Conservation (phyloP, 2,113 vertebrate species). For the Leiothrix lutea region DNA sequence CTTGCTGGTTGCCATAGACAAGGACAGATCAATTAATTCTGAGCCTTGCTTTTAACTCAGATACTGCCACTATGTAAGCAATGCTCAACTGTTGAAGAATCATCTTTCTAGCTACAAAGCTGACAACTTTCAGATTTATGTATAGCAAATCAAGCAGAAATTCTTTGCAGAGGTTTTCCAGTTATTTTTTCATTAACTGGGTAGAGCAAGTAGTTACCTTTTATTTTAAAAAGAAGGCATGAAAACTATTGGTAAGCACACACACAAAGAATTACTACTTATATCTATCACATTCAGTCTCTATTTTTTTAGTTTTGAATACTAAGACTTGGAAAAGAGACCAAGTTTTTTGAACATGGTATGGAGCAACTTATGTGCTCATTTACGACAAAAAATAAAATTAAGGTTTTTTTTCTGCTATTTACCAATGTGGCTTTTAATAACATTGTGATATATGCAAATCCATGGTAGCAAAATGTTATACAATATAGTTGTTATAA, state of each 20-base stretch:
- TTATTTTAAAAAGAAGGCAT: constrained; percentile 44
- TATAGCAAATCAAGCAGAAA: constrained; percentile 50
- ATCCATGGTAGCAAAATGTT: constrained; percentile 15
- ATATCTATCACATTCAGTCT: constrained; percentile 7
- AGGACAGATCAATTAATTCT: not conserved
- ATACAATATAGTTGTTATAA: not conserved
- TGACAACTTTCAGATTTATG: constrained; percentile 27
- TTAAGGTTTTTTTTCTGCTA: not conserved
- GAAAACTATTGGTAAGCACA: constrained; percentile 22
- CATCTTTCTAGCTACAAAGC: constrained; percentile 16
- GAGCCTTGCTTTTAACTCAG: constrained; percentile 24
- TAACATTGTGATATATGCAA: not conserved
- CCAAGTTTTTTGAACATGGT: not conserved
- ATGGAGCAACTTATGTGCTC: not conserved
- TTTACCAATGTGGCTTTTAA: not conserved
- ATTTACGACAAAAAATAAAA: not conserved
- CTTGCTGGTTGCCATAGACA: constrained; percentile 30
- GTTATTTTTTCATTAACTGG: not conserved
- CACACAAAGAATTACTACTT: constrained; percentile 1
- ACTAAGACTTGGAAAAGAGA: constrained; percentile 26
- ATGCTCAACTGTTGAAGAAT: not conserved
- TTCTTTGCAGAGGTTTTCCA: constrained; percentile 7
- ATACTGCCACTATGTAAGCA: not conserved
- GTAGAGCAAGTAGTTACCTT: constrained; percentile 39
- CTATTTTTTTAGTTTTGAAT: not conserved